Percentiles rank a stretch among this genome's conserved stretches.
Conservation (phyloP, 2,888 invertebrate genomes). For the Acronicta aceris region DNA sequence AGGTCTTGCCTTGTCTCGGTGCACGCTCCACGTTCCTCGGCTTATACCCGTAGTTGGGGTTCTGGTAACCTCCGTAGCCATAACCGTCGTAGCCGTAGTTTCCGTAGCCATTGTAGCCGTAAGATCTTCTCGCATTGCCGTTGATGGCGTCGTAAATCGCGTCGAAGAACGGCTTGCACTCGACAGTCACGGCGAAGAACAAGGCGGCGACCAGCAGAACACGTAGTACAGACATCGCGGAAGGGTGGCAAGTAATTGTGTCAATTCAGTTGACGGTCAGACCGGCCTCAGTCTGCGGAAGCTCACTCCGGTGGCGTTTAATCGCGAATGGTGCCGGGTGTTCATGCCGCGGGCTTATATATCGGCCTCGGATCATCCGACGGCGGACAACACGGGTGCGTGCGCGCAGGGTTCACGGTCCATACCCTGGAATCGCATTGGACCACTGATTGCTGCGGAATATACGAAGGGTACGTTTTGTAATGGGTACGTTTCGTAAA, state of each 20-base stretch:
- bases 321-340: conserved; percentile 87
- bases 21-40: conserved; percentile 64
- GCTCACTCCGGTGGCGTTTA: conserved; percentile 80
- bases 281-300: conserved; percentile 81
- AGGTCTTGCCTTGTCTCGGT: conserved; percentile 87
- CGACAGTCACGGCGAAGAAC: conserved; percentile 59
- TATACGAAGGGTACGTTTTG: conserved; percentile 72
- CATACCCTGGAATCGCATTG: conserved; percentile 82
- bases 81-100: conserved; percentile 68
- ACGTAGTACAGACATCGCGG: conserved; percentile 80
- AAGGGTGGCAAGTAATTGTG: conserved; percentile 81
- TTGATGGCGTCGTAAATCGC: conserved; percentile 83
- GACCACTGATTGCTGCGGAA: conserved; percentile 68
- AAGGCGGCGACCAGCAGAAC: conserved; percentile 64
- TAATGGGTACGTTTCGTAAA: conserved; percentile 65
- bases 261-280: conserved; percentile 84
- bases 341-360: conserved; percentile 82
- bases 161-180: conserved; percentile 83
- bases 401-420: conserved; percentile 85
- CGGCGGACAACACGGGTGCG: conserved; percentile 77
- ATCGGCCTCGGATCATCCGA: conserved; percentile 88
- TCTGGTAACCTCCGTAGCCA: conserved; percentile 58
- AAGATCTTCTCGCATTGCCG: conserved; percentile 79
- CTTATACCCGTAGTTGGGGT: conserved; percentile 50
- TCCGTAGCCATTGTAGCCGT: conserved; percentile 75